Percentiles rank a stretch among this genome's conserved stretches.
Evolutionary conservation across 2,113 vertebrate species (phyloP).

Genomic region (Bubo blakistoni): DNA sequence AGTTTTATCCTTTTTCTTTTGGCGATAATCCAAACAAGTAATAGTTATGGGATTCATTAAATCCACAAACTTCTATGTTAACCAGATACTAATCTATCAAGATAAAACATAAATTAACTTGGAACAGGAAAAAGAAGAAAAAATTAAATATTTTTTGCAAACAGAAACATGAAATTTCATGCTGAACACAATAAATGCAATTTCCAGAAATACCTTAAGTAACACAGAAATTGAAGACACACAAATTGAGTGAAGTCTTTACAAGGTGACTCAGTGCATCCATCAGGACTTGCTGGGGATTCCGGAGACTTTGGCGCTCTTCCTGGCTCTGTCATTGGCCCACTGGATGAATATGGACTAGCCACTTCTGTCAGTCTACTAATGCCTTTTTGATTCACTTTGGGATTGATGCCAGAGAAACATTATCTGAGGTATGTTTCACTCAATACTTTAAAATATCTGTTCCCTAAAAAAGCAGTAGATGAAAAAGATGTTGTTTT

Average conservation of each 20-base stretch:
- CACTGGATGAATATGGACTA: background rate
- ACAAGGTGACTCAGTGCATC: background rate
- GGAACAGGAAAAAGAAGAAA: fast-evolving
- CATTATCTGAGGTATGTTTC: background rate
- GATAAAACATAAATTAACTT: background rate
- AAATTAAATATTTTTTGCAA: background rate
- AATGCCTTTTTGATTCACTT: background rate
- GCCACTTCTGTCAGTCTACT: background rate
- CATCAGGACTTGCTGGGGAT: background rate
- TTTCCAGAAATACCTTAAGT: background rate
- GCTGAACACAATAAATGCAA: background rate
- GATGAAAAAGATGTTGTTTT: background rate
- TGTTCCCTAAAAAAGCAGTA: background rate
- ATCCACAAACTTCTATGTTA: background rate
- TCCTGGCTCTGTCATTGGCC: background rate
- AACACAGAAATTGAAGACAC: background rate
- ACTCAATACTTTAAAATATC: background rate
- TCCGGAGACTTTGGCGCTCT: background rate
- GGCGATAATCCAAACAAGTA: background rate
- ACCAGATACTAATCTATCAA: background rate
- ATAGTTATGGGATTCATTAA: background rate
- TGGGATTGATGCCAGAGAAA: background rate
- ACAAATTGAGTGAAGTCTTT: background rate
- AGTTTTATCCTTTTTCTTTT: background rate
- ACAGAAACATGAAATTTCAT: background rate